Evolutionary conservation across 2,888 invertebrate species (phyloP).

Genomic region (Caradrina kadenii): DNA sequence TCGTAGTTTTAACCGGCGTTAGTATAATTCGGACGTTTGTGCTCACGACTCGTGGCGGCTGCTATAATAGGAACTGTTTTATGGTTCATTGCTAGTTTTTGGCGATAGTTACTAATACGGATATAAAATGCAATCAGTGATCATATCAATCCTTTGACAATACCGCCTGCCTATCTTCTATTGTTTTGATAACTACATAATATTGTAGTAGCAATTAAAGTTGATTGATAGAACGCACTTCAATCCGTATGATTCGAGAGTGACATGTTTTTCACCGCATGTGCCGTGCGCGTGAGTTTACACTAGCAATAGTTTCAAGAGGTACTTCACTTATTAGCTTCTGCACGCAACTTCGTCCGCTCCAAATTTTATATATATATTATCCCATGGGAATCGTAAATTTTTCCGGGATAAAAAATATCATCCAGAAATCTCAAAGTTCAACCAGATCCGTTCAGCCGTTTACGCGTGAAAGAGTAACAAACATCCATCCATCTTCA

Average conservation of each 20-base stretch:
- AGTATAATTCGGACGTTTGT: too few relatives aligned
- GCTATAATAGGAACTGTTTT: neutral
- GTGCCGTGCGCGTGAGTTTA: conserved; percentile 6
- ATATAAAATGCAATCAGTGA: conserved; percentile 5
- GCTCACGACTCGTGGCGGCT: too few relatives aligned
- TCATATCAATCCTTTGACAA: conserved; percentile 4
- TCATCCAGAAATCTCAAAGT: too few relatives aligned
- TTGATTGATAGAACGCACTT: conserved; percentile 10
- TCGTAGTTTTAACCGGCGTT: too few relatives aligned
- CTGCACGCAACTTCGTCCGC: too few relatives aligned
- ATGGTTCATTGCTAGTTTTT: neutral
- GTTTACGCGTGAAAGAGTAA: too few relatives aligned
- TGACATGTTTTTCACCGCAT: conserved; percentile 45
- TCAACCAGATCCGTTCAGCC: too few relatives aligned
- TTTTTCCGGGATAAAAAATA: too few relatives aligned
- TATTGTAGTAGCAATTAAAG: neutral
- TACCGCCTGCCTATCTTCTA: neutral
- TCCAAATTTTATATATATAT: too few relatives aligned
- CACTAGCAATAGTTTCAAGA: neutral
- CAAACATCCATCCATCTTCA: too few relatives aligned
- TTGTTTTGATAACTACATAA: neutral
- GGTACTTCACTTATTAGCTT: neutral
- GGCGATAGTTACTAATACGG: neutral
- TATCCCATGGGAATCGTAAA: too few relatives aligned
- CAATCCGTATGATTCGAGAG: neutral